Evolutionary conservation across 1,140 invertebrate genomes (phyloP).

Genomic region (Parapsyche elsis): DNA sequence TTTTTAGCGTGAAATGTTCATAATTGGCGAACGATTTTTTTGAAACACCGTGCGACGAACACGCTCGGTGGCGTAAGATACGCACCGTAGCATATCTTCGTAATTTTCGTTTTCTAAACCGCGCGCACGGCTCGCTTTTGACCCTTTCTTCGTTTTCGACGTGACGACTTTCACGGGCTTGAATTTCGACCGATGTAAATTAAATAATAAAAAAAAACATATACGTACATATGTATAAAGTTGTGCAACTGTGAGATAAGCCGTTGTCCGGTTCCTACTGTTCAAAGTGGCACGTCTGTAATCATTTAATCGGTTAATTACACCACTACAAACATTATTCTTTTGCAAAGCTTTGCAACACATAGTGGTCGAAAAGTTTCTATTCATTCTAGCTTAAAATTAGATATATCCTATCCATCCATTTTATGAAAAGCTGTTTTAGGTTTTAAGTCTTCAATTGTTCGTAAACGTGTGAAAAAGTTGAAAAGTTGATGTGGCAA

Average conservation of each 20-base stretch:
- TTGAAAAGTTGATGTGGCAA: too few species aligned
- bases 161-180: too few species aligned
- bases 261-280: background rate
- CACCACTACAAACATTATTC: too few species aligned
- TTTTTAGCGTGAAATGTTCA: background rate
- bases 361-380: too few species aligned
- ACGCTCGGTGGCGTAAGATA: background rate
- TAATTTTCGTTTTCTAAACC: constrained; percentile 38
- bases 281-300: too few species aligned
- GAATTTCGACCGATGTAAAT: background rate
- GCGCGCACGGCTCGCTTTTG: background rate
- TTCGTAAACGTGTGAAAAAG: too few species aligned
- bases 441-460: too few species aligned
- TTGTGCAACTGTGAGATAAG: background rate
- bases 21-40: constrained; percentile 23
- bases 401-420: too few species aligned
- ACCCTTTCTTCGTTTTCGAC: background rate
- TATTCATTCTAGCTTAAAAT: too few species aligned
- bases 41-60: constrained; percentile 24
- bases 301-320: too few species aligned
- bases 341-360: too few species aligned
- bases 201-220: background rate
- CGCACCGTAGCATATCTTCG: constrained; percentile 32
- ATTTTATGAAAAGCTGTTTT: too few species aligned
- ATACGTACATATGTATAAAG: background rate